A percentile compares a stretch with the other conserved stretches of the same genome.
Conservation (phyloP, 2,888 invertebrate genomes). For the Synergus gifuensis region DNA sequence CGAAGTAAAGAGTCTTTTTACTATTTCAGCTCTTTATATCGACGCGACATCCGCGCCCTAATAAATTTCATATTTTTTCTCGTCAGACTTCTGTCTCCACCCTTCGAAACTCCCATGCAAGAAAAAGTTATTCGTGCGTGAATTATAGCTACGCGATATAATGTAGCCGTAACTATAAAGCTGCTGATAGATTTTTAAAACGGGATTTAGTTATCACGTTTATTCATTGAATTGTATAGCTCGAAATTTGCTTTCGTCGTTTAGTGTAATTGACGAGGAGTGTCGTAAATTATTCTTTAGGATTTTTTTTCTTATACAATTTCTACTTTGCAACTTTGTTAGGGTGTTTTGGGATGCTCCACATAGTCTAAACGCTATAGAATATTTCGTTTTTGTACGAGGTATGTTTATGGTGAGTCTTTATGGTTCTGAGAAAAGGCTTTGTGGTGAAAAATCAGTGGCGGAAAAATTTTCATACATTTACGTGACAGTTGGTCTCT, state of each 20-base stretch:
- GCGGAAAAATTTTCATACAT: background rate
- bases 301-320: constrained; percentile 1
- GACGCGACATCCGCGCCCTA: constrained; percentile 16
- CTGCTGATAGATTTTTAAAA: constrained; percentile 22
- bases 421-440: constrained; percentile 5
- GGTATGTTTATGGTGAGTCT: background rate
- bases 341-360: too few species aligned
- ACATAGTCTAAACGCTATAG: constrained; percentile 14
- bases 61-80: constrained; percentile 24
- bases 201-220: constrained; percentile 23
- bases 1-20: constrained; percentile 10
- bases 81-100: background rate
- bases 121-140: constrained; percentile 25
- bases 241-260: constrained; percentile 11
- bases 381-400: constrained; percentile 8
- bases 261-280: constrained; percentile 11
- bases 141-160: constrained; percentile 7
- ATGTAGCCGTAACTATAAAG: constrained; percentile 11
- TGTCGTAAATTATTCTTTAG: constrained; percentile 8
- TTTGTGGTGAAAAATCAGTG: background rate
- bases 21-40: constrained; percentile 24
- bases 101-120: constrained; percentile 27
- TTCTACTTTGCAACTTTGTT: constrained; percentile 32
- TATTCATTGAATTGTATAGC: background rate
- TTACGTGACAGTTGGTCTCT: too few species aligned